Conservation (phyloP, 2,113 vertebrate species). For the Pygoscelis antarcticus region DNA sequence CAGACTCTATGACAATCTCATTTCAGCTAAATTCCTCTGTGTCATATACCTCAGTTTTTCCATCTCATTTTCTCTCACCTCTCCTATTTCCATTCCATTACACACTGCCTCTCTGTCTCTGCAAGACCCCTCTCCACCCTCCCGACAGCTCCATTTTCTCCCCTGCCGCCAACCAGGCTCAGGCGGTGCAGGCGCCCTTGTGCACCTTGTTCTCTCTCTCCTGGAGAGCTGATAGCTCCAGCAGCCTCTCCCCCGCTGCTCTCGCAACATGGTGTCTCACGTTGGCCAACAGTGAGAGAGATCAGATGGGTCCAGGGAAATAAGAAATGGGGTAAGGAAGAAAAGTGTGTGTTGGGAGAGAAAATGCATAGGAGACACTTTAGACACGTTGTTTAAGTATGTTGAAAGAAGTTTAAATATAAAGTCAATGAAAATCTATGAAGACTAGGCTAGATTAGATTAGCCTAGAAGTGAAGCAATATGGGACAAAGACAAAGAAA, state of each 20-base stretch:
- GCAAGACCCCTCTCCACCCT: background rate
- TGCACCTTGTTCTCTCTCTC: background rate
- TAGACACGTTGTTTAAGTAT: accelerated
- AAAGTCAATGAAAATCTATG: background rate
- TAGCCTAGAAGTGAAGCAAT: background rate
- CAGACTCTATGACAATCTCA: constrained; percentile 53
- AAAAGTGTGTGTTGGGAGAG: background rate
- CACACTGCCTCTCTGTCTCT: background rate
- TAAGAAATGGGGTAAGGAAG: background rate
- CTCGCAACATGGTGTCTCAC: accelerated
- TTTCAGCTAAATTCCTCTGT: constrained; percentile 51
- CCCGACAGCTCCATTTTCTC: background rate
- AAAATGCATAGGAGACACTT: background rate
- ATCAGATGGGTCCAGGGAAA: background rate
- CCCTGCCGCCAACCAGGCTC: background rate
- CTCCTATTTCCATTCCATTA: constrained; percentile 62
- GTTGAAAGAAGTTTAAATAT: background rate
- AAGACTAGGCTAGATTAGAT: background rate
- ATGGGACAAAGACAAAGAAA: background rate
- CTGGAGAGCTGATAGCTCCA: background rate
- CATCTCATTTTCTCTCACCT: constrained; percentile 63
- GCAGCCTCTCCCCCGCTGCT: background rate
- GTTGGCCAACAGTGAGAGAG: background rate
- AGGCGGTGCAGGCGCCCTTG: background rate
- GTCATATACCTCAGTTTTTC: constrained; percentile 34